Percentiles rank a stretch among this genome's conserved stretches.
Evolutionary conservation across 2,797 vertebrate species (phyloP).

Genomic region (Florisuga fusca): DNA sequence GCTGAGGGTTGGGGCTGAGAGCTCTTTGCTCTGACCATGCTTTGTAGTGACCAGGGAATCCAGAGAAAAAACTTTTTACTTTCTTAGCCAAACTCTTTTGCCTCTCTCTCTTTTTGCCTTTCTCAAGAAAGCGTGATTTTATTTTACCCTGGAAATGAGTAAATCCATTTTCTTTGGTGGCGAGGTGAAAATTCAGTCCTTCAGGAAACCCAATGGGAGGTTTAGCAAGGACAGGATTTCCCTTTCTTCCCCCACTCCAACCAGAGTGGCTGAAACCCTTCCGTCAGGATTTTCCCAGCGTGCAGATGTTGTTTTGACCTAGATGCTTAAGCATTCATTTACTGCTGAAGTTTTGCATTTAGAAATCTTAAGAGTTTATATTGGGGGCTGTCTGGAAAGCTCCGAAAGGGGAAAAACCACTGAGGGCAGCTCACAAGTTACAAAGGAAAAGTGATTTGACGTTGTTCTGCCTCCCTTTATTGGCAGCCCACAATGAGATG

Average conservation of each 20-base stretch:
- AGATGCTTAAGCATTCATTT: slow-evolving; percentile 56
- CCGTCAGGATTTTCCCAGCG: not conserved
- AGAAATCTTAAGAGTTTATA: slow-evolving; percentile 14
- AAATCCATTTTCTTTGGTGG: not conserved
- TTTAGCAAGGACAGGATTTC: not conserved
- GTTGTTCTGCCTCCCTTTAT: slow-evolving; percentile 37
- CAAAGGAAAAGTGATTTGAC: not conserved
- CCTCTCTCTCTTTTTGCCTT: too few species aligned
- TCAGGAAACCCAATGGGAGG: fast-evolving
- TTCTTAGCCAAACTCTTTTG: not conserved
- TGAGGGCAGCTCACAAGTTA: not conserved
- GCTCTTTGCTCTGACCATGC: not conserved
- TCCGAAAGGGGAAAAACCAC: not conserved
- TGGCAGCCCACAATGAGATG: slow-evolving; percentile 29
- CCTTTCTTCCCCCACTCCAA: not conserved
- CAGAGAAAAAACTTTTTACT: not conserved
- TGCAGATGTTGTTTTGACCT: slow-evolving; percentile 45
- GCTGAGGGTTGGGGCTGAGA: not conserved
- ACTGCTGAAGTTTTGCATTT: slow-evolving; percentile 49
- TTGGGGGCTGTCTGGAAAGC: slow-evolving; percentile 1
- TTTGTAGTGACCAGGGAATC: not conserved
- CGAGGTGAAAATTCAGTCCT: not conserved
- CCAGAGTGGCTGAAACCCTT: not conserved
- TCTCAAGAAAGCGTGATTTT: not conserved
- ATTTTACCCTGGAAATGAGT: not conserved